Evolutionary conservation across 2,888 invertebrate genomes (phyloP).

Genomic region (Lumbricus terrestris): DNA sequence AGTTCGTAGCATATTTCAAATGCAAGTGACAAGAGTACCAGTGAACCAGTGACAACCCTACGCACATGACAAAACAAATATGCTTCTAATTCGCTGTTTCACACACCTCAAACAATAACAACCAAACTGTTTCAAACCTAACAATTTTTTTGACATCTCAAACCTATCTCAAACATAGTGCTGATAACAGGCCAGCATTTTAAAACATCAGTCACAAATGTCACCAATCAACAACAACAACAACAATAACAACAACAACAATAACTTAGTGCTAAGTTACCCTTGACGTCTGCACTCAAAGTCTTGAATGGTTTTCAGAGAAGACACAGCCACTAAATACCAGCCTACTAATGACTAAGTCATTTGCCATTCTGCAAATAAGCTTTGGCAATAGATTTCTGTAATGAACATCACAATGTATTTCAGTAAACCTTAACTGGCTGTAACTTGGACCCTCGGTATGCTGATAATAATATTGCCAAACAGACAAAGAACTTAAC

Average conservation of each 20-base stretch:
- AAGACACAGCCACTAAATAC: background rate
- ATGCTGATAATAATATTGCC: background rate
- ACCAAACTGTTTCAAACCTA: background rate
- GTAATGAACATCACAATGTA: background rate
- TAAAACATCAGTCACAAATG: background rate
- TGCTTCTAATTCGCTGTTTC: background rate
- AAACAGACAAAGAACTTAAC: background rate
- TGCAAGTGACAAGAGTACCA: background rate
- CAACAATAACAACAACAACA: background rate
- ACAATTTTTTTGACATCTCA: background rate
- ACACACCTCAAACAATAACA: background rate
- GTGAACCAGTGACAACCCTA: background rate
- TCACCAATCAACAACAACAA: background rate
- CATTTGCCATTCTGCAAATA: background rate
- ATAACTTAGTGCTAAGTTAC: background rate
- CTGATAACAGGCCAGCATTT: background rate
- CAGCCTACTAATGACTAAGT: background rate
- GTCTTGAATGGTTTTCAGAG: background rate
- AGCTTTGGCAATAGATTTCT: background rate
- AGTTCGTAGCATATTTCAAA: too few species aligned
- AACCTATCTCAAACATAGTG: background rate
- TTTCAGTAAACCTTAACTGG: background rate
- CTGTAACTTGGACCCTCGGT: background rate
- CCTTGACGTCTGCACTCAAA: background rate
- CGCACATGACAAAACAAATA: background rate